Conservation (phyloP, 2,797 vertebrate species). For the Gila robusta region DNA sequence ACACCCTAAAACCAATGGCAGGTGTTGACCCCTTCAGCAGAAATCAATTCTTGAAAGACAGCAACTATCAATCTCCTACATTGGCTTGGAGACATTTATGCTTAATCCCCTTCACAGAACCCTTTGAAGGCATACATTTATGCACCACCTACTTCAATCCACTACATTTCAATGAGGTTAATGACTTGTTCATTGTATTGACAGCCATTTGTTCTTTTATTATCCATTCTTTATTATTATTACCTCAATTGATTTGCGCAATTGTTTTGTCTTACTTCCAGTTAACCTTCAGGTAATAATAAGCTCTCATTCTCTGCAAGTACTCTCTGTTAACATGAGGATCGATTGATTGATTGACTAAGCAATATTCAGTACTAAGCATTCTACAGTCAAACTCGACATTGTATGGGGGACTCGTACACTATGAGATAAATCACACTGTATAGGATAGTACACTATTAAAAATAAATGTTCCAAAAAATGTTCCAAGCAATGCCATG, state of each 20-base stretch:
- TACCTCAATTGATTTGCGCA: not conserved
- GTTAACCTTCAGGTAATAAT: not conserved
- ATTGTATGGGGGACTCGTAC: not conserved
- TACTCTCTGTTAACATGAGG: not conserved
- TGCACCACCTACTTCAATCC: conserved; percentile 1
- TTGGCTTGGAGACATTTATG: conserved; percentile 4
- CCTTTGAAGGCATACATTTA: not conserved
- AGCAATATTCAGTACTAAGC: not conserved
- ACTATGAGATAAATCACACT: not conserved
- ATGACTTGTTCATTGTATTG: conserved; percentile 13
- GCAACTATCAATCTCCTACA: conserved; percentile 22
- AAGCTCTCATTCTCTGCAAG: not conserved
- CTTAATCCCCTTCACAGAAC: not conserved
- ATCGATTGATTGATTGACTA: not conserved
- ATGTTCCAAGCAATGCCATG: not conserved
- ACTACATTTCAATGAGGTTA: not conserved
- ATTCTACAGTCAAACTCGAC: not conserved
- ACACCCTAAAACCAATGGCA: conserved; percentile 15
- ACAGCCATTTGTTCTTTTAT: not conserved
- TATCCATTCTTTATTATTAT: conserved; percentile 6
- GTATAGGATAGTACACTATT: not conserved
- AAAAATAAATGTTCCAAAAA: not conserved
- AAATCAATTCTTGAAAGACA: conserved; percentile 32
- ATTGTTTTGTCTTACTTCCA: conserved; percentile 3
- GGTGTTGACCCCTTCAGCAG: conserved; percentile 26